These are phyloP conservation scores for Sipha maydis DNA, from an alignment of 2,888 invertebrate genomes.

Conservation along the genomic window DNA sequence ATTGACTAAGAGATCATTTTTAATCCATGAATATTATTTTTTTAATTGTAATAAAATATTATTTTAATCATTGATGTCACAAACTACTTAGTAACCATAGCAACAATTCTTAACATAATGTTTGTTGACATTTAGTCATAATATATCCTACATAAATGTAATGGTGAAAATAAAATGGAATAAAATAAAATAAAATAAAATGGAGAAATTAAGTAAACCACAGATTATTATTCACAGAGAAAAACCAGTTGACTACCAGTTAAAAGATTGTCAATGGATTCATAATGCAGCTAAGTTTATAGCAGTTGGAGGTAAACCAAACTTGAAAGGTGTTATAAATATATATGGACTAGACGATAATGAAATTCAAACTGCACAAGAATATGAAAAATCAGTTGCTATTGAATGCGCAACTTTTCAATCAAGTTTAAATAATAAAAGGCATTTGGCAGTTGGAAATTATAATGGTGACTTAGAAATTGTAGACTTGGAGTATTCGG, in stretches of 20 bases:
- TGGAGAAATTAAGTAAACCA: constrained; percentile 72
- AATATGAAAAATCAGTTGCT: constrained; percentile 82
- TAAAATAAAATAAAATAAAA: neutral
- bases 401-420: constrained; percentile 95
- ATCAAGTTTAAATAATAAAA: constrained; percentile 81
- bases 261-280: constrained; percentile 96
- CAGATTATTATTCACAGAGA: constrained; percentile 90
- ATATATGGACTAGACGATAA: constrained; percentile 81
- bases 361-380: constrained; percentile 71
- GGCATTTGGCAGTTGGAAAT: constrained; percentile 90
- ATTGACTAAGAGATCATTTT: no score
- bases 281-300: constrained; percentile 94
- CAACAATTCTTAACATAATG: constrained; percentile 28
- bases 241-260: constrained; percentile 82
- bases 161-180: no score
- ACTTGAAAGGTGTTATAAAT: constrained; percentile 86
- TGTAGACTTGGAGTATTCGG: constrained; percentile 83
- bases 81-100: constrained; percentile 39
- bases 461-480: constrained; percentile 86
- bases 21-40: neutral
- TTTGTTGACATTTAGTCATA: neutral
- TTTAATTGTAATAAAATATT: neutral
- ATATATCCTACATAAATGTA: neutral
- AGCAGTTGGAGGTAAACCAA: constrained; percentile 84
- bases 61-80: constrained; percentile 38